Percentiles rank a stretch among this genome's conserved stretches.
Evolutionary conservation across 2,888 invertebrate genomes (phyloP).

Genomic region (Cylindroiulus punctatus): DNA sequence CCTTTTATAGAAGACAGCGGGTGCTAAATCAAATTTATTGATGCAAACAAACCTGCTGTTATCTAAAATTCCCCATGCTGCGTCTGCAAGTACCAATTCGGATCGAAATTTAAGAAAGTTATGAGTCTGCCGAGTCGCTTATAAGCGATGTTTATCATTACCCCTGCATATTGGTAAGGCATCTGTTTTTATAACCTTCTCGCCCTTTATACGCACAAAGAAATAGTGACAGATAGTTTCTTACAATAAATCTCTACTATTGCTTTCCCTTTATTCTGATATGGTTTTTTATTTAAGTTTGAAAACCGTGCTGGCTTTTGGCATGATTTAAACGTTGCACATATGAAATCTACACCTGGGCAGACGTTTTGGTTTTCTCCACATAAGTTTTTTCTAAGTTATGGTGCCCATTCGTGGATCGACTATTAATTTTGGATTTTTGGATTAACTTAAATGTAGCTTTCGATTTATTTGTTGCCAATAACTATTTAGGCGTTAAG

Average conservation of each 20-base stretch:
- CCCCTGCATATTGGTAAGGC: background rate
- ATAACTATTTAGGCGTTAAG: background rate
- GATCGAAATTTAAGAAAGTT: constrained; percentile 37
- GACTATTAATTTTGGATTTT: background rate
- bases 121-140: background rate
- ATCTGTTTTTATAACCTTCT: constrained; percentile 38
- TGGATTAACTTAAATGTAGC: background rate
- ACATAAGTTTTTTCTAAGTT: background rate
- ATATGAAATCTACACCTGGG: background rate
- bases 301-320: background rate
- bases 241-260: background rate
- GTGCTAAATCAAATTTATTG: constrained; percentile 42
- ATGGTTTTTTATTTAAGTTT: background rate
- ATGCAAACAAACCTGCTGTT: constrained; percentile 37
- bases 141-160: constrained; percentile 19
- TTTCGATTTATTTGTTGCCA: background rate
- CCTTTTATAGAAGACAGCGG: constrained; percentile 34
- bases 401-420: background rate
- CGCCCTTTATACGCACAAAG: background rate
- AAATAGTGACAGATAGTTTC: background rate
- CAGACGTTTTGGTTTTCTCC: background rate
- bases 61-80: constrained; percentile 42
- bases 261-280: background rate
- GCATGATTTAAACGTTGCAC: constrained; percentile 5
- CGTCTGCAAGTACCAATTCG: constrained; percentile 42